phyloP scores from a whole-genome alignment of 2,888 invertebrate species.

The Odontocolon sp. region DNA sequence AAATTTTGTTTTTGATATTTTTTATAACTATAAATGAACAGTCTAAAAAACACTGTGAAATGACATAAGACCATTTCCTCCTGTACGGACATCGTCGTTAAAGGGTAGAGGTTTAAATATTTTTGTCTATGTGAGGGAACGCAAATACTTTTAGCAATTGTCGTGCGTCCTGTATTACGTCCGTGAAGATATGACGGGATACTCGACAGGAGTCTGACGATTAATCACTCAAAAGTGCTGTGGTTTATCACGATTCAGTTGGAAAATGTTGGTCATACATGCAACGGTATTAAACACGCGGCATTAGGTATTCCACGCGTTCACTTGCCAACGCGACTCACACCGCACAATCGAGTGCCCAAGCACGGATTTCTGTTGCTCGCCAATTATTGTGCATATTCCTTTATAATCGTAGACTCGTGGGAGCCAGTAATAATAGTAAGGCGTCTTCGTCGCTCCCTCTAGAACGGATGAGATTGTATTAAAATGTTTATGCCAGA shows the following conservation, averaged over 20 bases:
- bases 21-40: too few species aligned
- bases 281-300: slow-evolving; percentile 73
- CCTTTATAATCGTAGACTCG: slow-evolving; percentile 36
- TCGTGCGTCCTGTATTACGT: slow-evolving; percentile 58
- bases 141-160: slow-evolving; percentile 24
- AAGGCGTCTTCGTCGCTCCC: neutral
- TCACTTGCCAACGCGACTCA: neutral
- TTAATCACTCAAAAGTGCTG: slow-evolving; percentile 75
- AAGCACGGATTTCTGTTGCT: slow-evolving; percentile 38
- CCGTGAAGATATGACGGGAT: slow-evolving; percentile 65
- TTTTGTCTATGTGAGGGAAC: too few species aligned
- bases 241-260: slow-evolving; percentile 68
- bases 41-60: too few species aligned
- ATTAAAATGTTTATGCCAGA: slow-evolving; percentile 4
- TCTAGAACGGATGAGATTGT: slow-evolving; percentile 18
- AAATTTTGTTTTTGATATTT: too few species aligned
- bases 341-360: slow-evolving; percentile 18
- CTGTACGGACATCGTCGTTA: too few species aligned
- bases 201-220: slow-evolving; percentile 60
- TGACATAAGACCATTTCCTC: too few species aligned
- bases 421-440: slow-evolving; percentile 47
- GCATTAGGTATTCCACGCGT: slow-evolving; percentile 72
- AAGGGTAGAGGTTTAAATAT: too few species aligned
- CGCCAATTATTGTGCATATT: slow-evolving; percentile 37
- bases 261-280: slow-evolving; percentile 71